A percentile compares a stretch with the other conserved stretches of the same genome.
These are phyloP conservation scores for Sternarchorhynchus goeldii DNA, from an alignment of 2,797 vertebrate species.

Conservation along the genomic window DNA sequence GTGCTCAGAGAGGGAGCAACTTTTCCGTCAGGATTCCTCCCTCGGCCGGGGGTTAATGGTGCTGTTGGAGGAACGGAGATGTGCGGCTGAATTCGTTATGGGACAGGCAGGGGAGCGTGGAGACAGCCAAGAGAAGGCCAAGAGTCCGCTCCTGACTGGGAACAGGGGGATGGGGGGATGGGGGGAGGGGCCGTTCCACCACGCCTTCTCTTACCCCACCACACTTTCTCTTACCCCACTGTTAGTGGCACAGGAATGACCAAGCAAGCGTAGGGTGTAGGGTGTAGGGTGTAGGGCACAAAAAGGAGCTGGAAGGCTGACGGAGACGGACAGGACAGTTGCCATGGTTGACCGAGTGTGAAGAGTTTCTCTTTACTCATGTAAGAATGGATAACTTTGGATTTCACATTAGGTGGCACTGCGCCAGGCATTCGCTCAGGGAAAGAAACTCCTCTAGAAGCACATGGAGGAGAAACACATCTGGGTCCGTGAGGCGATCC, in stretches of 20 bases:
- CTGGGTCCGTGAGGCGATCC: conserved; percentile 43
- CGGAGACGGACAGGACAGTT: conserved; percentile 67
- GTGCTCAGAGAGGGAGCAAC: conserved; percentile 64
- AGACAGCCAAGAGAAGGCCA: conserved; percentile 59
- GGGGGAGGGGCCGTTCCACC: conserved; percentile 63
- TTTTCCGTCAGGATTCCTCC: conserved; percentile 78
- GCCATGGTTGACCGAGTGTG: conserved; percentile 74
- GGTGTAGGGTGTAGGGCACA: conserved; percentile 43
- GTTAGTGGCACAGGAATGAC: too few relatives aligned
- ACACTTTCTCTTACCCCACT: too few relatives aligned
- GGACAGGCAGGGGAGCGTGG: conserved; percentile 80
- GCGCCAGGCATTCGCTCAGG: conserved; percentile 66
- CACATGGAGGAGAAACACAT: conserved; percentile 47
- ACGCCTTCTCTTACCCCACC: neutral
- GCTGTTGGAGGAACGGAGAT: conserved; percentile 77
- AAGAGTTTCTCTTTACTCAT: conserved; percentile 78
- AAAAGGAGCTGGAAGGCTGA: conserved; percentile 58
- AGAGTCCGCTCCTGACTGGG: conserved; percentile 73
- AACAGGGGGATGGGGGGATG: conserved; percentile 60
- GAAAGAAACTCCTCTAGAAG: conserved; percentile 52
- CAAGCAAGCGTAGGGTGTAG: neutral
- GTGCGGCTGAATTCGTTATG: conserved; percentile 83
- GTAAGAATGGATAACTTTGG: conserved; percentile 80
- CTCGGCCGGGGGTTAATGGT: conserved; percentile 80
- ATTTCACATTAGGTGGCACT: conserved; percentile 74